phyloP scores from a whole-genome alignment of 2,797 vertebrate species.

The Melanotaenia parkinsoni region DNA sequence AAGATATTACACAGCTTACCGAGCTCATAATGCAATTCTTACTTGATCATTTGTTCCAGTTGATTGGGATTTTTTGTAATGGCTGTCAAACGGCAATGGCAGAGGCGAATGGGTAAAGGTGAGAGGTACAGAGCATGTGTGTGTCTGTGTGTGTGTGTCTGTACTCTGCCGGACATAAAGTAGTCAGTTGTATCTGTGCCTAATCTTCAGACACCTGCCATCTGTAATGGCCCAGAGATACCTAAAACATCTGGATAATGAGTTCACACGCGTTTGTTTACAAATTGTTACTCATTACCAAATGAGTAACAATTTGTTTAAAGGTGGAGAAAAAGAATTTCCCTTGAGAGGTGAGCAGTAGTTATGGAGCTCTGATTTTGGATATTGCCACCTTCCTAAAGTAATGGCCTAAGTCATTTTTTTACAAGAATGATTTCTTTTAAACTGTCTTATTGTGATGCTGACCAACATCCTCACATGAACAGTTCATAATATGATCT shows the following conservation, averaged over 20 bases:
- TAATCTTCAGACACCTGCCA: conserved; percentile 29
- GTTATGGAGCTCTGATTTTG: too few species aligned
- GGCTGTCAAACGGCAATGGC: conserved; percentile 86
- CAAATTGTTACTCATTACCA: not conserved
- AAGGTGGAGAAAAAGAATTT: not conserved
- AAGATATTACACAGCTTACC: conserved; percentile 99
- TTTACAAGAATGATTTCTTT: too few species aligned
- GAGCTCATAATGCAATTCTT: conserved; percentile 96
- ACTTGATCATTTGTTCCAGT: conserved; percentile 95
- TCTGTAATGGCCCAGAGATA: conserved; percentile 14
- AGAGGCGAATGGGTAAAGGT: conserved; percentile 82
- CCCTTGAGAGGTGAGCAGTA: not conserved
- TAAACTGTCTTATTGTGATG: too few species aligned
- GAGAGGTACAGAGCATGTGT: conserved; percentile 87
- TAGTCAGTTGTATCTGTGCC: conserved; percentile 57
- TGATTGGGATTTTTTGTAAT: conserved; percentile 99
- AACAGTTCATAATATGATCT: too few species aligned
- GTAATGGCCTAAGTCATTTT: too few species aligned
- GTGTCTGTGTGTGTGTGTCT: conserved; percentile 19
- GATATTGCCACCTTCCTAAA: too few species aligned
- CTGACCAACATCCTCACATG: too few species aligned
- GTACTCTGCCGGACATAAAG: conserved; percentile 27
- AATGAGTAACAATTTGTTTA: not conserved
- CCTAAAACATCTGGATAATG: not conserved
- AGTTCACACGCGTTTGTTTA: conserved; percentile 1